These are phyloP conservation scores for Anastrepha ludens DNA, from an alignment of 1,140 invertebrate species.

Conservation along the genomic window DNA sequence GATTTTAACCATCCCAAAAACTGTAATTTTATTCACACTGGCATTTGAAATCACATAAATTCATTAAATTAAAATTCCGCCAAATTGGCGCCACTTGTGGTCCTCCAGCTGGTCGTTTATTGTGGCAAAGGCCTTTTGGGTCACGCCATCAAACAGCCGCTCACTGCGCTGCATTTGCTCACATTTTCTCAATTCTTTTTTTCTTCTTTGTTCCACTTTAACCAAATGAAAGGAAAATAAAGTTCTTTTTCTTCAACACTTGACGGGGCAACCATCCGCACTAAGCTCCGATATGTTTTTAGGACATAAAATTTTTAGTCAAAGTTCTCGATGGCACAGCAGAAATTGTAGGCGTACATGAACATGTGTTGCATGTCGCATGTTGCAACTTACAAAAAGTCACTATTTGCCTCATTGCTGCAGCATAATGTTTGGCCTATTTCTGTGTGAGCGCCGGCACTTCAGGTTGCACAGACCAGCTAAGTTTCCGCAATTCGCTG, in stretches of 20 bases:
- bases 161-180: too few relatives aligned
- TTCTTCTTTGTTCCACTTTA: too few relatives aligned
- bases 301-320: background rate
- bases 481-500: background rate
- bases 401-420: constrained; percentile 11
- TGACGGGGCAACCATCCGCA: background rate
- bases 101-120: too few relatives aligned
- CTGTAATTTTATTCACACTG: too few relatives aligned
- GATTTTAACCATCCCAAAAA: too few relatives aligned
- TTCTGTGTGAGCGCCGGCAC: background rate
- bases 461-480: constrained; percentile 23
- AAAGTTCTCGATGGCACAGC: background rate
- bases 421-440: constrained; percentile 27
- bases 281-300: background rate
- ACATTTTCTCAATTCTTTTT: too few relatives aligned
- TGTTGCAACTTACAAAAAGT: constrained; percentile 13
- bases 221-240: background rate
- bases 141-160: too few relatives aligned
- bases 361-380: constrained; percentile 33
- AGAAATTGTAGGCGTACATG: background rate
- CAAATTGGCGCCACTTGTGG: too few relatives aligned
- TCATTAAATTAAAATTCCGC: too few relatives aligned
- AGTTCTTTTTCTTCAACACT: background rate
- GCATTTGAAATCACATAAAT: background rate
- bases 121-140: too few relatives aligned